Evolutionary conservation across 2,113 vertebrate species (phyloP), one percentile per base, ranked within the genome.

Genomic region (Anser cygnoides): DNA sequence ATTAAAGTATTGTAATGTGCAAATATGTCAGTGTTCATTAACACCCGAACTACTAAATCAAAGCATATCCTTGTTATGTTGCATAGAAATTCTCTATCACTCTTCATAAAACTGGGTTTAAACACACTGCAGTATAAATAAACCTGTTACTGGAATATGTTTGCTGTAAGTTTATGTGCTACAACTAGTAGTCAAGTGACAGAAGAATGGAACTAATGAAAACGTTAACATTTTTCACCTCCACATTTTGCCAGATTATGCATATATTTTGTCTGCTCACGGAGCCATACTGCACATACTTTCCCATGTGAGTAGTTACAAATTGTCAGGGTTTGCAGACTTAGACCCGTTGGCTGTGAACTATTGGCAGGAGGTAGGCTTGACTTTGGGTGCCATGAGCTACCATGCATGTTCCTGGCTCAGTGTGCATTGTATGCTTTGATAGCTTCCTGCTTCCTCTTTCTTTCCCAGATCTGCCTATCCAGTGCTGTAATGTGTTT

Each of bases 1-100:
- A 84, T 72, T 62, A 58, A 95, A 95, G 21, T 78, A 78, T 78
- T 92, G 76, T 91, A 90, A 84, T 5, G 8, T 92, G 75, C 49
- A 95, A 95, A 79, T 94, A 88, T 6, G 37, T 86, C 78, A 91
- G 66, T 52, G 86, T 92, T 96, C 81, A 93, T 92, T 95, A 92
- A 54, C 39, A 90, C 9, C 17, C 19, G 68, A 75, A 54, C 44
- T 78, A 79, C 10, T 33, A 93, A 97, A 88, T 96, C 70, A 50
- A 63, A 86, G 29, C 65, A 87, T 75, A 46, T 87, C 77, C 73
- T 95, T 96, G 25, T 81, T 87, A 81, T 37, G 29, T 95, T 96
- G 93, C 81, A 93, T 94, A 97, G 87, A 93, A 96, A 79, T 89
- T 70, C 63, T 23, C 12, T 71, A 41, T 66, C 23, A 14, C 55